These are phyloP conservation scores for Margaritifera margaritifera DNA, from an alignment of 2,888 invertebrate species.

Conservation along the genomic window DNA sequence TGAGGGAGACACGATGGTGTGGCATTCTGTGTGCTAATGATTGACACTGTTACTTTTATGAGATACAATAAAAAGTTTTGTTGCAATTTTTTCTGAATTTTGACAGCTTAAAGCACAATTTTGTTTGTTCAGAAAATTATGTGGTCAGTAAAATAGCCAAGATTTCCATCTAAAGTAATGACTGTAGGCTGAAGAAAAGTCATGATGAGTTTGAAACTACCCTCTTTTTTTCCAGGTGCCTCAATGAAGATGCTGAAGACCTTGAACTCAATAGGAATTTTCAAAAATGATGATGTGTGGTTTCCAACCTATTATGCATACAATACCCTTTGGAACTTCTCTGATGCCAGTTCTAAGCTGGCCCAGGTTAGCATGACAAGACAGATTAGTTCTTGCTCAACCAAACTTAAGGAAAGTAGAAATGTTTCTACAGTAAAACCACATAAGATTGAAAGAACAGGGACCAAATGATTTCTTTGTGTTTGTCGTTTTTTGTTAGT, in stretches of 20 bases:
- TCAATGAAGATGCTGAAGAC: conserved; percentile 64
- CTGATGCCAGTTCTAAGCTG: conserved; percentile 61
- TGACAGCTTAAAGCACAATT: neutral
- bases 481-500: too few relatives aligned
- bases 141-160: neutral
- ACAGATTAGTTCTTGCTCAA: too few relatives aligned
- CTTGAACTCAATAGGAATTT: conserved; percentile 67
- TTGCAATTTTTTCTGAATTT: neutral
- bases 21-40: too few relatives aligned
- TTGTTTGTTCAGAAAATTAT: neutral
- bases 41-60: too few relatives aligned
- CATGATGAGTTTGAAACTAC: neutral
- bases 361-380: conserved; percentile 52
- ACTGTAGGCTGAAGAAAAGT: too few relatives aligned
- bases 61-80: neutral
- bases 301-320: conserved; percentile 69
- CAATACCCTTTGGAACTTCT: conserved; percentile 69
- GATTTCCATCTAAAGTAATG: neutral
- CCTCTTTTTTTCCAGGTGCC: conserved; percentile 37
- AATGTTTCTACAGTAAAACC: neutral
- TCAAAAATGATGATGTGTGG: conserved; percentile 70
- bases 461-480: too few relatives aligned
- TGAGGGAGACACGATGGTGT: too few relatives aligned
- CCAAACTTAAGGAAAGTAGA: neutral
- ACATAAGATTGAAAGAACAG: too few relatives aligned